A percentile compares a stretch with the other conserved stretches of the same genome.
phyloP scores from a whole-genome alignment of 2,888 invertebrate genomes.

The Phasia obesa region DNA sequence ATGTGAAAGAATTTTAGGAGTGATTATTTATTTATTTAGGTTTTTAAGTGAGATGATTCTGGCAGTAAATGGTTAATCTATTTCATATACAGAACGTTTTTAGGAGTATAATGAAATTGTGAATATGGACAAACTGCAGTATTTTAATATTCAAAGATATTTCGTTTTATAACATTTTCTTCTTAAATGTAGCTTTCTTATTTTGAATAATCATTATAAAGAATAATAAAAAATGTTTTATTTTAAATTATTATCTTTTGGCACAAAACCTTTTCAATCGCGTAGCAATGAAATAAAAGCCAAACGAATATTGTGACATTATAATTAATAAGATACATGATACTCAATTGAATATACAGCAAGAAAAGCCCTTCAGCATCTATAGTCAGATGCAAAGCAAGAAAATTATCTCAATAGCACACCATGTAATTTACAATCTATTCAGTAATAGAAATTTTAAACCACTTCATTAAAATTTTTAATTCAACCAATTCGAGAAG shows the following conservation, averaged over 20 bases:
- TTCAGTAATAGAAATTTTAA: conserved; percentile 58
- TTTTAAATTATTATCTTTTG: conserved; percentile 71
- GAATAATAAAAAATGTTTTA: conserved; percentile 61
- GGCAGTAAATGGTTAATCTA: neutral
- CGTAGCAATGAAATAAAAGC: neutral
- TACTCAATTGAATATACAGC: conserved; percentile 38
- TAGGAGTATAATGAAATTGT: no score
- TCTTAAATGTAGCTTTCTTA: no score
- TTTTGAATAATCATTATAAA: neutral
- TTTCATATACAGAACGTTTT: no score
- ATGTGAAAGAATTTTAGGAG: conserved; percentile 54
- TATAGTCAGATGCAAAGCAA: neutral
- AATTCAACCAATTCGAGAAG: conserved; percentile 1
- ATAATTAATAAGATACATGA: conserved; percentile 70
- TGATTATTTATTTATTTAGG: conserved; percentile 2
- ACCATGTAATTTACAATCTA: conserved; percentile 52
- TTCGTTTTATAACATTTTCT: neutral
- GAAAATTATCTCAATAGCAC: conserved; percentile 40
- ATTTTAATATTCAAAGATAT: neutral
- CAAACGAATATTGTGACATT: conserved; percentile 60
- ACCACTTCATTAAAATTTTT: conserved; percentile 65
- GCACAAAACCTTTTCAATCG: conserved; percentile 56
- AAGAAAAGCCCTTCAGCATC: conserved; percentile 28
- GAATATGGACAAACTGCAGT: no score
- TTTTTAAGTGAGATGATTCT: conserved; percentile 6